phyloP scores from a whole-genome alignment of 2,888 invertebrate species.

The Hyposoter didymator region DNA sequence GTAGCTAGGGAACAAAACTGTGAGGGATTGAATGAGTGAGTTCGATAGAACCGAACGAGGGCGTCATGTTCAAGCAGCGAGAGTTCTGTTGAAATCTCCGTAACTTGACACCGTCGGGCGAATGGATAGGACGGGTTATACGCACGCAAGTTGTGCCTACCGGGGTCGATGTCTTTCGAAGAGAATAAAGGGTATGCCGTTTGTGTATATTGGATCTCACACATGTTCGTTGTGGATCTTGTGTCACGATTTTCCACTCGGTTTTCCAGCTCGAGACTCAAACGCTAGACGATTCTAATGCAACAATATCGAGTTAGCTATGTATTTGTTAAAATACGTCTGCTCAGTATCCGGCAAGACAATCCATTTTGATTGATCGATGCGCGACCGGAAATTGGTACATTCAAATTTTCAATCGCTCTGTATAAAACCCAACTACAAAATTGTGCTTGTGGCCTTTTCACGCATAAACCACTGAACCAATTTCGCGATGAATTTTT shows the following conservation, averaged over 20 bases:
- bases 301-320: not conserved
- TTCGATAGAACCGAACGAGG: conserved; percentile 61
- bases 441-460: too few relatives aligned
- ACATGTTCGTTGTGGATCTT: conserved; percentile 53
- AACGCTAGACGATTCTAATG: not conserved
- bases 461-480: too few relatives aligned
- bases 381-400: not conserved
- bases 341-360: not conserved
- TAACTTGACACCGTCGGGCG: conserved; percentile 79
- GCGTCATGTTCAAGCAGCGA: conserved; percentile 72
- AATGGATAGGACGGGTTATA: conserved; percentile 31
- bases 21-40: conserved; percentile 50
- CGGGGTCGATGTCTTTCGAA: conserved; percentile 81
- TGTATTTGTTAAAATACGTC: not conserved
- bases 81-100: conserved; percentile 83
- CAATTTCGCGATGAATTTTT: too few relatives aligned
- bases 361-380: not conserved
- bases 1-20: conserved; percentile 6
- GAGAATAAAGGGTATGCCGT: conserved; percentile 61
- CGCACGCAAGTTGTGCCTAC: conserved; percentile 74
- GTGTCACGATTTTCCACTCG: conserved; percentile 42
- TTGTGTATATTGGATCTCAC: conserved; percentile 52
- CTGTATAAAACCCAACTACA: too few relatives aligned
- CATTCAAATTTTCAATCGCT: not conserved
- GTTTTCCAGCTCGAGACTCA: not conserved